phyloP scores from a whole-genome alignment of 2,113 vertebrate species.

The Podarcis muralis region DNA sequence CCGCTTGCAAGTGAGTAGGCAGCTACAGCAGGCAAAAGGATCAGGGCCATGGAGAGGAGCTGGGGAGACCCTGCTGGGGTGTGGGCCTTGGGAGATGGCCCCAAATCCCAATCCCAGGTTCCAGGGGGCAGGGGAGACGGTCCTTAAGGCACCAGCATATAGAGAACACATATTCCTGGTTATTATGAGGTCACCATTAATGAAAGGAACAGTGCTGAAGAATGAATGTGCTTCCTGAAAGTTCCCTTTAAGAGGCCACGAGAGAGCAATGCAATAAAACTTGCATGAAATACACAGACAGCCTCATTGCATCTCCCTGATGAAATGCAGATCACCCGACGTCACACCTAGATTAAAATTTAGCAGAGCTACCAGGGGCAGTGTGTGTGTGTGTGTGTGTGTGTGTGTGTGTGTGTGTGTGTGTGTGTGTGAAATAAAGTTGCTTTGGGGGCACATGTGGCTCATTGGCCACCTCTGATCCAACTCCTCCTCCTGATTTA shows the following conservation, averaged over 20 bases:
- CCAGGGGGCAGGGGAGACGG: too few species aligned
- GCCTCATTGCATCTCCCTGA: not conserved
- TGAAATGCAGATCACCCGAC: too few species aligned
- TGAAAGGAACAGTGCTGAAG: not conserved
- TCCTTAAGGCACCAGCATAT: not conserved
- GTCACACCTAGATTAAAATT: too few species aligned
- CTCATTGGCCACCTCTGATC: not conserved
- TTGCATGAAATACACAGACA: not conserved
- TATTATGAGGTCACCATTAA: not conserved
- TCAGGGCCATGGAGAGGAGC: too few species aligned
- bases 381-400: too few species aligned
- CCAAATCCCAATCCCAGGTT: not conserved
- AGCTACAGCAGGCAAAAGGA: not conserved
- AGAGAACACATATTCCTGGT: not conserved
- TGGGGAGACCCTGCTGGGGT: not conserved
- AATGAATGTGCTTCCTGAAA: not conserved
- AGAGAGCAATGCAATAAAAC: not conserved
- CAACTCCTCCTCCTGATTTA: not conserved
- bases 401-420: too few species aligned
- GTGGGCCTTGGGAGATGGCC: not conserved
- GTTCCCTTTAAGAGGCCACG: not conserved
- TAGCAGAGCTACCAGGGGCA: too few species aligned
- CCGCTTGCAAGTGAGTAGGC: not conserved
- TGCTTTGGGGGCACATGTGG: not conserved
- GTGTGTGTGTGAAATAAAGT: too few species aligned